phyloP scores from a whole-genome alignment of 2,888 invertebrate species.

The Drosophila borealis region DNA sequence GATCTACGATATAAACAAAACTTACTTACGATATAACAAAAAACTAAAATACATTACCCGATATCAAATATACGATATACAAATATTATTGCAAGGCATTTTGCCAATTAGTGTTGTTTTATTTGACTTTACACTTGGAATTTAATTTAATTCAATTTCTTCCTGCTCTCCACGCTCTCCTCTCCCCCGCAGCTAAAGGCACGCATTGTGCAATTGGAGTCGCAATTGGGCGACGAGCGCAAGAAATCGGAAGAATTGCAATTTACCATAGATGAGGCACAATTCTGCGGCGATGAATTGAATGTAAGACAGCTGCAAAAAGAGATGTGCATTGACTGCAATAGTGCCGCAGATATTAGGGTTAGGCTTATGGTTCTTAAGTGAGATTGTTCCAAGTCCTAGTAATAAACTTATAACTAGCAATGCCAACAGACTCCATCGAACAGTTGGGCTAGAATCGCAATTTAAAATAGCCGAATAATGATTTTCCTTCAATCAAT shows the following conservation, averaged over 20 bases:
- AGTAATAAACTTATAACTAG: too few species aligned
- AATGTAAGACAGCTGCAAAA: conserved; percentile 87
- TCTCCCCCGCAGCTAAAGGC: conserved; percentile 85
- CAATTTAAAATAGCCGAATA: too few species aligned
- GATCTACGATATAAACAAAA: conserved; percentile 50
- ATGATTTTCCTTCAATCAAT: too few species aligned
- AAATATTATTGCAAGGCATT: conserved; percentile 48
- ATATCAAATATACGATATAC: conserved; percentile 63
- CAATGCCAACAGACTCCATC: too few species aligned
- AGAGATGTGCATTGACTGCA: conserved; percentile 41
- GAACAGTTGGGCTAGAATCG: too few species aligned
- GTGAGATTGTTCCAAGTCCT: too few species aligned
- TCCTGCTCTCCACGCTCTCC: conserved; percentile 24
- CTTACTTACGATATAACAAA: conserved; percentile 53
- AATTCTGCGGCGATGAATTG: conserved; percentile 94
- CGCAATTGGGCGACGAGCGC: conserved; percentile 90
- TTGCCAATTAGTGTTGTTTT: conserved; percentile 55
- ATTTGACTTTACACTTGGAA: conserved; percentile 45
- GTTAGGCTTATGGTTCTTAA: not conserved
- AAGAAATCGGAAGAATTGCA: conserved; percentile 95
- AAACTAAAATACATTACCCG: conserved; percentile 59
- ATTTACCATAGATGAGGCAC: conserved; percentile 96
- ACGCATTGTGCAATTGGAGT: conserved; percentile 87
- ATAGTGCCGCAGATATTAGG: not conserved
- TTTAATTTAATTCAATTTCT: conserved; percentile 40